A percentile compares a stretch with the other conserved stretches of the same genome.
These are phyloP conservation scores for Ommatoiulus sabulosus DNA, from an alignment of 2,888 invertebrate species.

Conservation along the genomic window DNA sequence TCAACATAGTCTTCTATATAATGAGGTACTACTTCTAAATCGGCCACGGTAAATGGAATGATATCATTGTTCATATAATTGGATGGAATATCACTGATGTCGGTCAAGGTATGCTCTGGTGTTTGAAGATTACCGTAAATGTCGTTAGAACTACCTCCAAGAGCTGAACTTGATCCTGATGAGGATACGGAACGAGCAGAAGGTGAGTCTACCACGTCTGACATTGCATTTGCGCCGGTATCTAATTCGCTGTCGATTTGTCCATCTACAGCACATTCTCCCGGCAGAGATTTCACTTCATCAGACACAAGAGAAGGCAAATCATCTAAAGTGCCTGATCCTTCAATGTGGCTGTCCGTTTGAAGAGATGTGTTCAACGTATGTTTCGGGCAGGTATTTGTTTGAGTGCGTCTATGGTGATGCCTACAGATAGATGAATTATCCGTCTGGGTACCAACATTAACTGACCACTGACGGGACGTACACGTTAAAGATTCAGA, in stretches of 20 bases:
- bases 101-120: constrained; percentile 57
- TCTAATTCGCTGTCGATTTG: neutral
- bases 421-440: constrained; percentile 12
- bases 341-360: constrained; percentile 50
- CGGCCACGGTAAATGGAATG: constrained; percentile 39
- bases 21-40: constrained; percentile 18
- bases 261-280: constrained; percentile 3
- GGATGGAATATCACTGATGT: constrained; percentile 58
- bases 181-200: constrained; percentile 54
- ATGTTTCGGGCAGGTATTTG: neutral
- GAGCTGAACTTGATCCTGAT: constrained; percentile 56
- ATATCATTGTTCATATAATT: constrained; percentile 54
- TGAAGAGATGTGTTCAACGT: constrained; percentile 54
- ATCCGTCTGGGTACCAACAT: constrained; percentile 55
- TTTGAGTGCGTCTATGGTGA: neutral
- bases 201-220: neutral
- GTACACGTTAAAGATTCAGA: neutral
- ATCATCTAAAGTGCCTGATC: constrained; percentile 57
- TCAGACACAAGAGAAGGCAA: constrained; percentile 57
- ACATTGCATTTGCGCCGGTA: neutral
- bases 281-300: constrained; percentile 51
- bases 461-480: constrained; percentile 6
- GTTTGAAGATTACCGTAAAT: constrained; percentile 53
- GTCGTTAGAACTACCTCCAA: constrained; percentile 55
- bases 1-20: constrained; percentile 32